Evolutionary conservation across 2,113 vertebrate species (phyloP), one percentile per base, ranked within the genome.

Genomic region (Grus americana): DNA sequence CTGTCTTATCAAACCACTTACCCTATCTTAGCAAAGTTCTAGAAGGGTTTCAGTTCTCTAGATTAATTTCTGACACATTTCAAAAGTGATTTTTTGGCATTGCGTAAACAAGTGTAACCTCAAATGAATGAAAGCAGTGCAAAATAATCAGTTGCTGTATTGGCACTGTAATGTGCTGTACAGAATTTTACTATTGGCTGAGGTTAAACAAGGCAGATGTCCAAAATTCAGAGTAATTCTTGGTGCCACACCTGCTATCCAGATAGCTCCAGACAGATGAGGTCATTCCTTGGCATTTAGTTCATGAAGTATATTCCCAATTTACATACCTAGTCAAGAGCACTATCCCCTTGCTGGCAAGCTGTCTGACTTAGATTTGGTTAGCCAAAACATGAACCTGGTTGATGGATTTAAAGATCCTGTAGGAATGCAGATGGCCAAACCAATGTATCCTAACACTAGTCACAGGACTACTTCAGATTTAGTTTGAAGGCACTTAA

Each of bases 241-340:
- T 49, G 46, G 11, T 89, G 90, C 67, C 75, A 88, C 40, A 47
- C 68, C 87, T 95, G 68, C 68, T 57, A 58, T 79, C 68, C 86
- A 93, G 68, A 42, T 92, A 88, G 17, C 52, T 92, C 18, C 61
- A 80, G 29, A 62, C 2, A 86, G 65, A 61, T 92, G 84, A 92
- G 61, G 38, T 95, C 47, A 92, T 92, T 94, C 26, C 61, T 91
- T 96, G 85, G 65, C 90, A 54, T 76, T 72, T 46, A 59, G 18
- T 75, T 95, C 50, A 72, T 9, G 27, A 62, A 5, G 27, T 71
- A 11, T n/a, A 15, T 65, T 86, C 32, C 21, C 3, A 55, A 14
- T 44, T 80, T 81, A 67, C 27, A 15, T 44, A 67, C 19, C 47
- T 68, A 21, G 24, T 55, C 27, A 92, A 63, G 40, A 88, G 19